Evolutionary conservation across 2,888 invertebrate genomes (phyloP).

Genomic region (Cosmia pyralina): DNA sequence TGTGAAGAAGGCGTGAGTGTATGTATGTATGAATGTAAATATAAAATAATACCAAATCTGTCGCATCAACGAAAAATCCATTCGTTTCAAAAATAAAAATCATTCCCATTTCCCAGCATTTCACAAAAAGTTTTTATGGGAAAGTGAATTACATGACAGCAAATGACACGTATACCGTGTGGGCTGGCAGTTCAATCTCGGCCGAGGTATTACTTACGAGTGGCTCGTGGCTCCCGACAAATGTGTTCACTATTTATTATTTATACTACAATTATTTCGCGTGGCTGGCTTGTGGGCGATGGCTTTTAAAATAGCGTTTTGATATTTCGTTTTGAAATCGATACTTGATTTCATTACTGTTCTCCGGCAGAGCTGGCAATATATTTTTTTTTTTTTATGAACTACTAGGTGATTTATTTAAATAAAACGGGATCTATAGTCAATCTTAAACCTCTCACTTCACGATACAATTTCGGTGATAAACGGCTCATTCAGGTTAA

Average conservation of each 20-base stretch:
- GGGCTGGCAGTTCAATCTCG: constrained; percentile 53
- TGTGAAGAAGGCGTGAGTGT: no score
- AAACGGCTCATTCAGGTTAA: background rate
- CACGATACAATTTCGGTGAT: no score
- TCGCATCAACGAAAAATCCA: background rate
- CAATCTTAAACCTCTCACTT: background rate
- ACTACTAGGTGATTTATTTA: background rate
- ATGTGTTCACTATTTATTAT: constrained; percentile 50
- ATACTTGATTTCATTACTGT: no score
- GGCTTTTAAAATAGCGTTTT: constrained; percentile 5
- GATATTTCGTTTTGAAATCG: background rate
- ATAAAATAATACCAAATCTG: background rate
- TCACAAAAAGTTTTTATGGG: constrained; percentile 29
- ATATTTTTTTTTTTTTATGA: no score
- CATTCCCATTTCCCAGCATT: background rate
- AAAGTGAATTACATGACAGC: constrained; percentile 55
- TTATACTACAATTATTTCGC: constrained; percentile 44
- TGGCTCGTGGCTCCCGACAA: constrained; percentile 26
- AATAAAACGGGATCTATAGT: background rate
- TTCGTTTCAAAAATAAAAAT: constrained; percentile 20
- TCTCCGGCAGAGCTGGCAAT: no score
- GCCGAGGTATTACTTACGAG: constrained; percentile 52
- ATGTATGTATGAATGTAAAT: no score
- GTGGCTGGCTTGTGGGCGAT: background rate
- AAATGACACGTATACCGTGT: constrained; percentile 48